These are phyloP conservation scores for Thyatira batis DNA, from an alignment of 2,888 invertebrate genomes.

Conservation along the genomic window DNA sequence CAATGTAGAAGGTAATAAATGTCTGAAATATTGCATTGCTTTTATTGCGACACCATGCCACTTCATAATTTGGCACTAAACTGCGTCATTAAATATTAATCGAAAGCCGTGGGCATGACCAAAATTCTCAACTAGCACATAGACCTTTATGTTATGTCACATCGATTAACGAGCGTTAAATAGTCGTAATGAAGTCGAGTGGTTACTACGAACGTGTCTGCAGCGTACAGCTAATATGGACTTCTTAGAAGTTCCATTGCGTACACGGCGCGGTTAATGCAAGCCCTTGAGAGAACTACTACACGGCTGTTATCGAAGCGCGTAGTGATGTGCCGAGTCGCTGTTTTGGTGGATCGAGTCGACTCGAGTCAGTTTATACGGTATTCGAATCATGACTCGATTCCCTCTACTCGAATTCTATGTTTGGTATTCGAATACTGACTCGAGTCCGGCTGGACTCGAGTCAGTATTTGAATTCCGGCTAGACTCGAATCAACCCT, in stretches of 20 bases:
- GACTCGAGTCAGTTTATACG: no score
- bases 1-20: background rate
- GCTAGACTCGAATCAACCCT: no score
- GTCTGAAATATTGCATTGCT: background rate
- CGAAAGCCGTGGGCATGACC: background rate
- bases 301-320: constrained; percentile 49
- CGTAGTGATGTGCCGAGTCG: no score
- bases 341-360: no score
- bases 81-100: background rate
- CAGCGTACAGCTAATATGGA: background rate
- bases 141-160: background rate
- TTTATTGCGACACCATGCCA: background rate
- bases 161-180: background rate
- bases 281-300: constrained; percentile 42
- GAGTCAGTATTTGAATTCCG: no score
- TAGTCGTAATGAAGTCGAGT: background rate
- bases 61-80: background rate
- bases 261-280: constrained; percentile 1
- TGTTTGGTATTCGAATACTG: no score
- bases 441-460: no score
- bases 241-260: constrained; percentile 3
- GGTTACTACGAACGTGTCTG: background rate
- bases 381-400: no score
- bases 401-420: no score
- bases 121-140: background rate